Evolutionary conservation across 2,888 invertebrate species (phyloP), one percentile per base, ranked within the genome.

Genomic region (Epirrita christyi): DNA sequence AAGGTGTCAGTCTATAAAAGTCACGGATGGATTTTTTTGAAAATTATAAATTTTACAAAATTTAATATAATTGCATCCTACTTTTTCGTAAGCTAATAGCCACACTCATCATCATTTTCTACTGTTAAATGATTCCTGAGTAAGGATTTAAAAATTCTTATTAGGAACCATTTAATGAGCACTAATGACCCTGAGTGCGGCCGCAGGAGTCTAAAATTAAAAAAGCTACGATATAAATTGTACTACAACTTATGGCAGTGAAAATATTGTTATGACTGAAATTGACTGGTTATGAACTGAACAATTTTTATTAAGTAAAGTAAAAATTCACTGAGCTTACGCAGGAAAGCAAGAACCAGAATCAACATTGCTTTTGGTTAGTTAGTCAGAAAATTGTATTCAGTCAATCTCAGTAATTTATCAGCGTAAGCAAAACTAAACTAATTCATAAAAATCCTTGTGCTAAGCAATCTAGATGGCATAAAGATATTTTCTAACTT

Each of bases 1-100:
- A 76, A 82, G 76, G 92, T 89, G 92, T 92, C 92, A 91, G 92
- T 92, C 92, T 92, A 91, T 90, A 88, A 83, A 82, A 88, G 85
- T 65, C 61, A 86, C 86, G 91, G 91, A 91, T 92, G 91, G 91
- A 90, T 83, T 88, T 81, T 80, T 83, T 73, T 67, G 70, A 76
- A 72, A 73, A 72, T 68, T 67, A 67, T 58, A 74, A 68, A 66
- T 65, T 59, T 66, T 70, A 76, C 64, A 65, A 73, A 48, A 55
- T 37, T 40, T 3, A 37, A 71, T 54, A 75, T 62, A 47, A 27
- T 6, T 82, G 79, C 80, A 74, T 75, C 70, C 61, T 43, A 27
- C 0, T 5, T 40, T 11, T 43, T 37, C 6, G 13, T 40, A 34
- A 38, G n/a, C 40, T 27, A 13, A 7, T 3, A 10, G 40, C 29